Evolutionary conservation across 2,888 invertebrate species (phyloP), one percentile per base, ranked within the genome.

Genomic region (Oxystoma pomonae): DNA sequence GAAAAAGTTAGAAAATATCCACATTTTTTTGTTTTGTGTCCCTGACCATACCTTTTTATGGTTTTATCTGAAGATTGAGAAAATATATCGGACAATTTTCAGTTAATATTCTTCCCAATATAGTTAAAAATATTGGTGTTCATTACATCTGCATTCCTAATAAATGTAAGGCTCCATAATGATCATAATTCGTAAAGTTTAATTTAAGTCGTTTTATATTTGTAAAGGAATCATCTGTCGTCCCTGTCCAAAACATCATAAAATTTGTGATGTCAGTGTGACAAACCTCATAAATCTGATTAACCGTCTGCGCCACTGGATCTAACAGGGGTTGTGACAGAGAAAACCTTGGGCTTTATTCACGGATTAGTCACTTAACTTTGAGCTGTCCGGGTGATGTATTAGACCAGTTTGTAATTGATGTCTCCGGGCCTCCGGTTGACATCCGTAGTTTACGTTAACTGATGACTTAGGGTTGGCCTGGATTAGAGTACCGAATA

Each of bases 321-420:
- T 35, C 12, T 17, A 51, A 59, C 51, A 59, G 51, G 55, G 55
- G 53, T 53, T 53, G 16, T 53, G 53, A 53, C 53, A 53, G 53
- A 19, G 51, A 61, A 35, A 21, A 55, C 61, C 49, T 59, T 55
- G 61, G 57, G 53, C 53, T 60, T 63, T 61, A 66, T 63, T 60
- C 62, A 55, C 35, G 64, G 66, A 66, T 67, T 67, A 67, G 64
- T 62, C 62, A 62, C 62, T 67, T 67, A 67, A 67, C 67, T 67
- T 65, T 67, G 62, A 63, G 62, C 59, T 51, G 58, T 58, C 58
- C 59, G 60, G 60, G 63, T 66, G 66, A 66, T 66, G 66, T 63
- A 66, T 66, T 64, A 66, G 61, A 55, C 60, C 64, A 61, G 64
- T 61, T 62, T 53, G 61, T 66, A 66, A 66, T 66, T 66, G 66